Percentiles rank a stretch among this genome's conserved stretches.
phyloP scores from a whole-genome alignment of 2,797 vertebrate species.

The Enteromius argenteus region DNA sequence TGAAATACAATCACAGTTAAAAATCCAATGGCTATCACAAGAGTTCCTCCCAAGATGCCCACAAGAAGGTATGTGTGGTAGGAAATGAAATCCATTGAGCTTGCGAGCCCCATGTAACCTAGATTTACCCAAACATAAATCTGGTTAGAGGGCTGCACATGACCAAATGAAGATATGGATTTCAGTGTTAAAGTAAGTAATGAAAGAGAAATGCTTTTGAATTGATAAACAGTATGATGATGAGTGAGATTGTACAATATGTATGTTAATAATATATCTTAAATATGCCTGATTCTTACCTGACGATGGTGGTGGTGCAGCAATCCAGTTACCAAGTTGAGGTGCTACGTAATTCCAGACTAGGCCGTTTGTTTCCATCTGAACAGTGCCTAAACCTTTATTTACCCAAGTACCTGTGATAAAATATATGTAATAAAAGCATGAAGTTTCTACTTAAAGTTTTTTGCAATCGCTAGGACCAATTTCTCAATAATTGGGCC shows the following conservation, averaged over 20 bases:
- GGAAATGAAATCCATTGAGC: slow-evolving; percentile 84
- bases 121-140: slow-evolving; percentile 59
- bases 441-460: neutral
- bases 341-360: slow-evolving; percentile 91
- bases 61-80: slow-evolving; percentile 90
- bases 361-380: slow-evolving; percentile 75
- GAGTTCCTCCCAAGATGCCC: slow-evolving; percentile 88
- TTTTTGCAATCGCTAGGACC: neutral
- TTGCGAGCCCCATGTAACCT: slow-evolving; percentile 74
- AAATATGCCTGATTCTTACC: slow-evolving; percentile 72
- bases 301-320: slow-evolving; percentile 83
- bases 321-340: slow-evolving; percentile 93
- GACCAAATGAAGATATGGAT: neutral
- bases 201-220: neutral
- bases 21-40: slow-evolving; percentile 85
- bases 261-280: neutral
- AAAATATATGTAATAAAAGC: slow-evolving; percentile 2
- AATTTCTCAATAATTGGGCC: neutral
- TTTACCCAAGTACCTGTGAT: slow-evolving; percentile 89
- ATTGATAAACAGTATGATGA: neutral
- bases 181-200: neutral
- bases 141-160: slow-evolving; percentile 51
- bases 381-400: slow-evolving; percentile 86
- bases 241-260: neutral
- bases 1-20: slow-evolving; percentile 85